Base-by-base conservation (phyloP, 1,140 invertebrate species). In the Rhopalosiphum padi region DNA sequence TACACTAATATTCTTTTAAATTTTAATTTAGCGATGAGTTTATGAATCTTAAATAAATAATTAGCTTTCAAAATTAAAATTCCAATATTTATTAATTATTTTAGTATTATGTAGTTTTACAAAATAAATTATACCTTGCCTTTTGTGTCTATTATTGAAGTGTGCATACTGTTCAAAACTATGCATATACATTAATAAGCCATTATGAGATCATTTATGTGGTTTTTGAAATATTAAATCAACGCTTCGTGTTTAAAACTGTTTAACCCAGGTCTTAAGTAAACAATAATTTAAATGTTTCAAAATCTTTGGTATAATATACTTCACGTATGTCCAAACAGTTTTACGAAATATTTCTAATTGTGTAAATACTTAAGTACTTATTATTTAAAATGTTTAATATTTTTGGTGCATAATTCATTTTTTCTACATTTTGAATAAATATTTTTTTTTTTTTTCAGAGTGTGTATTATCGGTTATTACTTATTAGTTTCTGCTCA, bases 261-360 rank as follows among this genome's bases (percentile, higher is more conserved):
- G 23, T 85, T 85, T 85, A 23, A n/a, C n/a, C 60, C 15, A n/a
- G 15, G 15, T 77, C 60, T 83, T 23, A 5, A 8, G 9, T 43
- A 85, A 41, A 85, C 35, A 41, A 41, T 23, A 85, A 85, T 41
- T 23, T 23, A 41, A 85, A 25, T 41, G 43, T 86, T 86, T 86
- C 15, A 41, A 41, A 46, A 86, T 30, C 0, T 86, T 43, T 46
- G 0, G 25, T 86, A 4, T 86, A 86, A 4, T 48, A 86, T 46
- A 46, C 48, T 86, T 86, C 15, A 30, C 85, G 43, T 30, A 21
- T 46, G 85, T 30, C 3, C 8, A 86, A 86, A 41, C 37, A 46
- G 22, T 86, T 86, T 86, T 86, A 86, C 85, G 43, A 86, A 86
- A 86, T 86, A 86, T 86, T 86, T 43, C 23, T 41, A 15, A 2